Percentiles rank a stretch among this genome's conserved stretches.
Evolutionary conservation across 2,113 vertebrate species (phyloP).

Genomic region (Oncorhynchus gorbuscha): DNA sequence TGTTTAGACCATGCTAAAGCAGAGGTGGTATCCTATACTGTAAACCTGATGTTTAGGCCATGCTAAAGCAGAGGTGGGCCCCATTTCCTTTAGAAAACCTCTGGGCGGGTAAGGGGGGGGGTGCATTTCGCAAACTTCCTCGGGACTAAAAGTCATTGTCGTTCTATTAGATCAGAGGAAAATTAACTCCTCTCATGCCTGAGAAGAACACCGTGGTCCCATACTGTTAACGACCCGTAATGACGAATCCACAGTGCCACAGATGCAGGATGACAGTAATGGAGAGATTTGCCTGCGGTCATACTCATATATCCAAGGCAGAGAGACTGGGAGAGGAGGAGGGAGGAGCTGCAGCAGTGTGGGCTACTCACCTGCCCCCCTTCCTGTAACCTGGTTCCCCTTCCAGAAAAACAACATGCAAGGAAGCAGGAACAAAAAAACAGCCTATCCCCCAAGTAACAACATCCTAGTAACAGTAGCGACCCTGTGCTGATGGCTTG

Average conservation of each 20-base stretch:
- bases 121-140: slow-evolving; percentile 22
- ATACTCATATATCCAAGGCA: slow-evolving; percentile 42
- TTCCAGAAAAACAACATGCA: slow-evolving; percentile 22
- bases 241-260: slow-evolving; percentile 33
- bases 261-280: slow-evolving; percentile 82
- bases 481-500: no score
- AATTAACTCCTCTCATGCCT: slow-evolving; percentile 32
- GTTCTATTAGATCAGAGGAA: slow-evolving; percentile 34
- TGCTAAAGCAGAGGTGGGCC: no score
- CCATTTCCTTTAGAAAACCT: no score
- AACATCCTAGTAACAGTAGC: no score
- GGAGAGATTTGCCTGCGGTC: slow-evolving; percentile 82
- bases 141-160: no score
- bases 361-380: slow-evolving; percentile 55
- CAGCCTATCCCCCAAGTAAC: neutral
- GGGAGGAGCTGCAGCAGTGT: neutral
- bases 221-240: slow-evolving; percentile 56
- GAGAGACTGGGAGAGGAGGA: neutral
- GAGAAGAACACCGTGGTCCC: slow-evolving; percentile 56
- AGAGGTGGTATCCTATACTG: no score
- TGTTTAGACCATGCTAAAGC: no score
- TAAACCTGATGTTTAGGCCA: no score
- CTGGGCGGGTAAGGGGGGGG: neutral
- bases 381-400: slow-evolving; percentile 29
- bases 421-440: no score